A percentile compares a stretch with the other conserved stretches of the same genome.
Conservation (phyloP, 1,140 invertebrate species). For the Centruroides sculpturatus region DNA sequence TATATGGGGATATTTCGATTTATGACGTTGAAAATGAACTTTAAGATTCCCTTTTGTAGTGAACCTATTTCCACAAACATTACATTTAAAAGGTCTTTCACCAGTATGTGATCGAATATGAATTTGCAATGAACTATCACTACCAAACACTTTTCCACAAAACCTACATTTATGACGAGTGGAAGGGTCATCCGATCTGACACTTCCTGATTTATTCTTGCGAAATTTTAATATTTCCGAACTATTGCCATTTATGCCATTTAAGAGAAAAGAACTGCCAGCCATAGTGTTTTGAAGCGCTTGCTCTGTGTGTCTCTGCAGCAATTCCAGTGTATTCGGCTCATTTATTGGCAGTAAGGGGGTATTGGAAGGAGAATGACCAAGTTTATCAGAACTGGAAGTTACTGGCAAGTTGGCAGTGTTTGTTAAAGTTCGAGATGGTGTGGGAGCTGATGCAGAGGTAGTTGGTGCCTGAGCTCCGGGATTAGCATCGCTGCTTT, state of each 20-base stretch:
- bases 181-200: slow-evolving; percentile 41
- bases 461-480: too few species aligned
- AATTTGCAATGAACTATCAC: slow-evolving; percentile 87
- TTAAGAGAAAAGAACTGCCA: slow-evolving; percentile 20
- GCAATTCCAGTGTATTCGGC: slow-evolving; percentile 77
- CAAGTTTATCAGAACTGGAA: too few species aligned
- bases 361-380: too few species aligned
- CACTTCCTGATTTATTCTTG: too few species aligned
- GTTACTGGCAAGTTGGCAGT: too few species aligned
- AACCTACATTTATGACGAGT: slow-evolving; percentile 94
- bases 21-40: slow-evolving; percentile 92
- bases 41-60: slow-evolving; percentile 95
- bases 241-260: slow-evolving; percentile 11
- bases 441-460: not conserved
- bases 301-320: slow-evolving; percentile 46
- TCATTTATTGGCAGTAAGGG: slow-evolving; percentile 33
- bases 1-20: slow-evolving; percentile 21
- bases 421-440: not conserved
- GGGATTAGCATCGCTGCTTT: not conserved
- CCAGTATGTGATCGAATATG: slow-evolving; percentile 92
- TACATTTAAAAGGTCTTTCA: slow-evolving; percentile 95
- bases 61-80: slow-evolving; percentile 92
- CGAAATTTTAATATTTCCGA: too few species aligned
- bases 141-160: slow-evolving; percentile 96
- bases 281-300: slow-evolving; percentile 22